Evolutionary conservation across 2,113 vertebrate genomes (phyloP), one percentile per base, ranked within the genome.

Genomic region (Sturnira hondurensis): DNA sequence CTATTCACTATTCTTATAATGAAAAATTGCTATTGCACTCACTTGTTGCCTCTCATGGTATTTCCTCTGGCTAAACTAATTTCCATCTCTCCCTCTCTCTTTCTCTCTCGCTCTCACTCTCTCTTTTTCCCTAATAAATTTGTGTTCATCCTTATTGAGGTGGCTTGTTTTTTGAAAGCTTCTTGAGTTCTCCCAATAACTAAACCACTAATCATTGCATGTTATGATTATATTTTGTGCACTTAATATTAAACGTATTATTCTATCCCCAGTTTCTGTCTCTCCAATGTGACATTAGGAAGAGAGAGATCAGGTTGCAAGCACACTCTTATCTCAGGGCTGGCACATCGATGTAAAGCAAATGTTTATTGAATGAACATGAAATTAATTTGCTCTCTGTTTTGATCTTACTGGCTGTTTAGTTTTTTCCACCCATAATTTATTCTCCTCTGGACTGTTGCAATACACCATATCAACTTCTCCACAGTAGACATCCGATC

Each of bases 391-490:
- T 45, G 3, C 41, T 92, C 58, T 10, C 17, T 76, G 24, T 58
- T 97, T 82, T 84, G 50, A 81, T 85, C 50, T 89, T 65, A 26
- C 13, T 82, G 67, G 2, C 16, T 85, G 17, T 56, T 26, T 43
- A 5, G 15, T 71, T 83, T 84, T 84, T 33, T 94, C 5, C 4
- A 71, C 54, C 38, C 38, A 28, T 45, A 36, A 89, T 68, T 76
- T 88, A n/a, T 74, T 94, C 78, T 80, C 26, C 38, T 83, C 65
- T 76, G 28, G 19, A 33, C 3, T 95, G 9, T 67, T 73, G 20
- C 11, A 33, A 33, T 63, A 33, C 16, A 43, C 50, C 13, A 0
- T 22, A 56, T 63, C 7, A 77, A 12, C 54, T 82, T 91, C 31
- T 76, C 54, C n/a, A 38, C 3, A 58, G 47, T 24, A 77, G 20